Conservation (phyloP, 2,113 vertebrate species). For the Oreotragus oreotragus region DNA sequence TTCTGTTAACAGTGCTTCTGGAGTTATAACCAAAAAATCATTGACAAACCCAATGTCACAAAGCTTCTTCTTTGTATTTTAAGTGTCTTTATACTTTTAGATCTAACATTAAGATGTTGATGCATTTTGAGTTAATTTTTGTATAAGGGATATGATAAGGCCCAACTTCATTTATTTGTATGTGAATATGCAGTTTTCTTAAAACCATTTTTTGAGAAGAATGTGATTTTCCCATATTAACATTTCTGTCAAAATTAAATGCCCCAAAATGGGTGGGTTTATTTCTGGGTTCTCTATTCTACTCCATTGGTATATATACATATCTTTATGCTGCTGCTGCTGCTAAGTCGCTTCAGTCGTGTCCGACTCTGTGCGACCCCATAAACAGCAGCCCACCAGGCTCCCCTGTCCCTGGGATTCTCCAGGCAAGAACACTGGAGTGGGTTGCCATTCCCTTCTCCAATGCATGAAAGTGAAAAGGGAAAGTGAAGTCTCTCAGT, state of each 20-base stretch:
- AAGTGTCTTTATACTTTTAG: not conserved
- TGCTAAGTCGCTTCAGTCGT: too few species aligned
- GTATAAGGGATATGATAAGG: not conserved
- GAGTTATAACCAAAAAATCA: not conserved
- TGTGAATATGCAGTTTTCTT: not conserved
- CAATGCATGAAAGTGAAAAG: too few species aligned
- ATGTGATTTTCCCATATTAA: not conserved
- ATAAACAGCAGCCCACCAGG: too few species aligned
- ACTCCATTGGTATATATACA: not conserved
- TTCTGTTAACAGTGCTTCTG: not conserved
- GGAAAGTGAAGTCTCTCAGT: too few species aligned
- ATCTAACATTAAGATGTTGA: not conserved
- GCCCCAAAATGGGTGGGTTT: not conserved
- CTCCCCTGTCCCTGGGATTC: rapidly evolving
- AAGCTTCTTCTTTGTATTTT: not conserved
- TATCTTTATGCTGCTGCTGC: not conserved
- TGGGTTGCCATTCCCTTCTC: too few species aligned
- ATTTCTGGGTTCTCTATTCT: not conserved
- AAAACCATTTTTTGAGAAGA: not conserved
- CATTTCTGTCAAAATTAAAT: not conserved
- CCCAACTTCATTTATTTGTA: not conserved
- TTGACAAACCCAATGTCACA: not conserved
- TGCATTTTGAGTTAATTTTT: not conserved
- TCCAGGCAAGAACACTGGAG: too few species aligned
- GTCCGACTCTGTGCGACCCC: too few species aligned